Conservation (phyloP, 1,140 invertebrate genomes). For the Coptotermes formosanus region DNA sequence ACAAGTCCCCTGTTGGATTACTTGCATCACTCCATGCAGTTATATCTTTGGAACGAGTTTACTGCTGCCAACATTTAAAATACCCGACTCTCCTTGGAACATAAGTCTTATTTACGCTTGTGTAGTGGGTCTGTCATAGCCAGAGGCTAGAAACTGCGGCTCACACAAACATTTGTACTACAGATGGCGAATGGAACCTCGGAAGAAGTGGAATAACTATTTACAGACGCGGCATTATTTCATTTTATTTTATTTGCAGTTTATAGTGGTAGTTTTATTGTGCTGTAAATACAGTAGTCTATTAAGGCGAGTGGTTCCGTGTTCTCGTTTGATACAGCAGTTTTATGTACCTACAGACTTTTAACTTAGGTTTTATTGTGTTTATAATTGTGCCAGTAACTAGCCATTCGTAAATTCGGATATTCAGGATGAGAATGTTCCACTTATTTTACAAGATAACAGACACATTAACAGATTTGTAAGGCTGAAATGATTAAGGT, state of each 20-base stretch:
- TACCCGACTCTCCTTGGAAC: background rate
- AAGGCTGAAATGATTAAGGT: background rate
- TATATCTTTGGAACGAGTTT: background rate
- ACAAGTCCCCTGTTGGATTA: background rate
- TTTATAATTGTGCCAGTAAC: background rate
- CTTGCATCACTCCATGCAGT: background rate
- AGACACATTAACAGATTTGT: background rate
- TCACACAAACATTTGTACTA: background rate
- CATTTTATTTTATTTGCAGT: background rate
- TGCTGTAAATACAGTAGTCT: background rate
- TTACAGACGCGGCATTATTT: background rate
- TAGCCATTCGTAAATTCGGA: background rate
- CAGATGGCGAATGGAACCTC: constrained; percentile 1
- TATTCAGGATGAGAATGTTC: background rate
- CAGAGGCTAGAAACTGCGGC: background rate
- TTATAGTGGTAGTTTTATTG: background rate
- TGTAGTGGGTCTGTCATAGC: background rate
- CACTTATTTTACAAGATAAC: background rate
- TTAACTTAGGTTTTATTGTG: background rate
- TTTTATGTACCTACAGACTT: background rate
- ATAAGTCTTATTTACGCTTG: background rate
- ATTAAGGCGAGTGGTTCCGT: background rate
- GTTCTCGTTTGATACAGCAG: background rate
- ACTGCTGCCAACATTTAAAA: background rate
- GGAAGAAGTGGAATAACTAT: constrained; percentile 12